Evolutionary conservation across 1,140 invertebrate genomes (phyloP), one percentile per base, ranked within the genome.

Genomic region (Meloidogyne hapla): DNA sequence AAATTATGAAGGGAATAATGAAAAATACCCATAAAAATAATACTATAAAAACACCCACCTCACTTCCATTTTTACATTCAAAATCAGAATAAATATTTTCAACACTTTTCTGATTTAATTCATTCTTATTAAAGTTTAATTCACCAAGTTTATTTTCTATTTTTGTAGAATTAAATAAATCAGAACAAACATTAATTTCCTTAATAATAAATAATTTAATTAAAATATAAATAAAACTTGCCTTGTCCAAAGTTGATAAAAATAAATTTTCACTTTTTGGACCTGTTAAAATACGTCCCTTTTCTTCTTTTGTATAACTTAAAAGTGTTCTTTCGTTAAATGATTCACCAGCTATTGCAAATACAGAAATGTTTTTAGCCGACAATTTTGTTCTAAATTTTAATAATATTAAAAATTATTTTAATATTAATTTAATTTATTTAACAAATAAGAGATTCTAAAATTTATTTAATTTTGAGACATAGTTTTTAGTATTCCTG

Each of bases 11-110:
- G n/a, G n/a, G n/a, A n/a, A n/a, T n/a, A n/a, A n/a, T n/a, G n/a
- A n/a, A n/a, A n/a, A n/a, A n/a, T n/a, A n/a, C 62, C 62, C 0
- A 5, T 9, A 21, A 26, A 71, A 33, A 18, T 40, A 48, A 69
- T 40, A 33, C 6, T 6, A 66, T 66, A 33, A 66, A 66, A 26
- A 25, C 45, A 23, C 4, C 21, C 23, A 73, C 71, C 71, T 73
- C 64, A 25, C 25, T 64, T n/a, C 12, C 23, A 33, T 73, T 73
- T 33, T 64, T 64, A 2, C 71, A 56, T 12, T 63, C 26, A 26
- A 56, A n/a, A 25, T 64, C 48, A 28, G 28, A 26, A 63, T 63
- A 0, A 73, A 26, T 23, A 63, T 40, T 33, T 73, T 73, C 3
- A 61, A 2, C 28, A 26, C 23, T 63, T n/a, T 40, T 56, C 21